Percentiles rank a stretch among this genome's conserved stretches.
Conservation (phyloP, 2,888 invertebrate genomes). For the Cephus rjabovi region DNA sequence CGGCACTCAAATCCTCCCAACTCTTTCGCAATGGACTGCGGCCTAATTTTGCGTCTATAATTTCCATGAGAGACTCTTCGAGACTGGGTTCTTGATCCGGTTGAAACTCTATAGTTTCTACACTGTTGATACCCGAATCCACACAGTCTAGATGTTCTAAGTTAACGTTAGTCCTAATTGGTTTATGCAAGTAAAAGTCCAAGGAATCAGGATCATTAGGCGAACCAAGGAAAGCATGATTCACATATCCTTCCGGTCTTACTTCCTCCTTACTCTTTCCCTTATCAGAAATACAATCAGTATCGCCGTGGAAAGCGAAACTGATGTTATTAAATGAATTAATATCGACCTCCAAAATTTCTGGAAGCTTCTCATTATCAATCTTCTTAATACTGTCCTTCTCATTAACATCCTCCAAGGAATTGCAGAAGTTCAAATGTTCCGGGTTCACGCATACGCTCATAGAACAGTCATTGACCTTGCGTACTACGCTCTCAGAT, state of each 20-base stretch:
- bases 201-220: slow-evolving; percentile 53
- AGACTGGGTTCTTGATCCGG: slow-evolving; percentile 56
- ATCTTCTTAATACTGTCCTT: not conserved
- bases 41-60: slow-evolving; percentile 62
- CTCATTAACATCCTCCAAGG: not conserved
- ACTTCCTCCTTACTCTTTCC: slow-evolving; percentile 7
- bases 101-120: slow-evolving; percentile 62
- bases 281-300: not conserved
- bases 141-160: slow-evolving; percentile 54
- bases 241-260: slow-evolving; percentile 48
- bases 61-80: slow-evolving; percentile 59
- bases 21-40: slow-evolving; percentile 43
- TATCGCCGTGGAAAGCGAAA: slow-evolving; percentile 39
- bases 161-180: slow-evolving; percentile 29
- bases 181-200: slow-evolving; percentile 45
- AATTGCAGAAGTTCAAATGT: not conserved
- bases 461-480: slow-evolving; percentile 15
- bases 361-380: not conserved
- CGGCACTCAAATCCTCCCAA: slow-evolving; percentile 37
- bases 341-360: not conserved
- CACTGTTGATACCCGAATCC: slow-evolving; percentile 64
- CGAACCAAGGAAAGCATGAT: slow-evolving; percentile 54
- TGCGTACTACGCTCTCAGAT: slow-evolving; percentile 34
- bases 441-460: not conserved
- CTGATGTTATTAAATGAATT: slow-evolving; percentile 42